A percentile compares a stretch with the other conserved stretches of the same genome.
phyloP scores from a whole-genome alignment of 2,888 invertebrate species.

The Tinea pellionella region DNA sequence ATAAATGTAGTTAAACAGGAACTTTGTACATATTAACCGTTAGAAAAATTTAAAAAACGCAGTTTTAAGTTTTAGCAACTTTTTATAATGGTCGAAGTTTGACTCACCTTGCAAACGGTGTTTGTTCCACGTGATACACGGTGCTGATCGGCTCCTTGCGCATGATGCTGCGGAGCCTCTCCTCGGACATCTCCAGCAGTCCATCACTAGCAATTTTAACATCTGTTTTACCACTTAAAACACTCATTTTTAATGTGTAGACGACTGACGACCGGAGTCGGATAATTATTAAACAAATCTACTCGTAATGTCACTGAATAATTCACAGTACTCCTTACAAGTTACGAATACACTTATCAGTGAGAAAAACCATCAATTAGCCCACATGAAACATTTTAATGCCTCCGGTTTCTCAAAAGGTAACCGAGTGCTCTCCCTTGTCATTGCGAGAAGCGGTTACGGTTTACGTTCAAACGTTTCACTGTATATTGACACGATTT shows the following conservation, averaged over 20 bases:
- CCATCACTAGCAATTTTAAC: conserved; percentile 75
- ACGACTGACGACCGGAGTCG: conserved; percentile 40
- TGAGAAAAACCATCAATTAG: conserved; percentile 55
- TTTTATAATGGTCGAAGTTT: too few relatives aligned
- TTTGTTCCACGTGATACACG: conserved; percentile 84
- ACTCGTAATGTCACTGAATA: conserved; percentile 55
- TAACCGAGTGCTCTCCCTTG: conserved; percentile 65
- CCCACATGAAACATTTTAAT: conserved; percentile 66
- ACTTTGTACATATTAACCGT: too few relatives aligned
- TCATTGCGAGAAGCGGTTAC: conserved; percentile 68
- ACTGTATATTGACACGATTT: conserved; percentile 53
- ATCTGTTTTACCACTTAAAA: conserved; percentile 65
- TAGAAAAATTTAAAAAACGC: background rate
- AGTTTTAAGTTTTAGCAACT: conserved; percentile 19
- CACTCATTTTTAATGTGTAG: conserved; percentile 56
- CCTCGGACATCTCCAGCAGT: conserved; percentile 77
- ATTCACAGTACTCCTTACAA: conserved; percentile 62
- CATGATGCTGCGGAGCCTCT: conserved; percentile 75
- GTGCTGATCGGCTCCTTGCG: conserved; percentile 80
- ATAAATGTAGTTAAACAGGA: too few relatives aligned
- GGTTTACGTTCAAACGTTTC: conserved; percentile 52
- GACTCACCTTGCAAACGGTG: conserved; percentile 82
- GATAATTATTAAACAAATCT: conserved; percentile 33
- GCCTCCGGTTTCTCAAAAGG: conserved; percentile 66
- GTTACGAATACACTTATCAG: conserved; percentile 63